A percentile compares a stretch with the other conserved stretches of the same genome.
Evolutionary conservation across 2,888 invertebrate genomes (phyloP).

Genomic region (Theodoxus fluviatilis): DNA sequence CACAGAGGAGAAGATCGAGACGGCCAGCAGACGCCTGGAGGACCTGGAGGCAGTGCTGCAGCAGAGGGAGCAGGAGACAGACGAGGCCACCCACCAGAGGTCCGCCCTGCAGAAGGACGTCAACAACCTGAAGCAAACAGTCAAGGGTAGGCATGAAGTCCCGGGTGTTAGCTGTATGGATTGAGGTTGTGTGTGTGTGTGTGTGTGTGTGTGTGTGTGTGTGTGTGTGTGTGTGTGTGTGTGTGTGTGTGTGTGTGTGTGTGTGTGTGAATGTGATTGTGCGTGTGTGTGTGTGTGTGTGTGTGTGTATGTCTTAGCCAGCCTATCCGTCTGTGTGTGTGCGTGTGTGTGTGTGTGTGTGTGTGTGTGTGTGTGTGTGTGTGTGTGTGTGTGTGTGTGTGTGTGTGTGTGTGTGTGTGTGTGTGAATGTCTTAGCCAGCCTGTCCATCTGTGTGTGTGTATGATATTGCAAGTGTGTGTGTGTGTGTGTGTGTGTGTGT

Average conservation of each 20-base stretch:
- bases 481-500: too few relatives aligned
- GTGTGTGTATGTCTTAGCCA: too few relatives aligned
- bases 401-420: too few relatives aligned
- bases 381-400: too few relatives aligned
- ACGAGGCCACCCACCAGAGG: conserved; percentile 46
- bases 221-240: not conserved
- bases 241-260: not conserved
- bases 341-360: too few relatives aligned
- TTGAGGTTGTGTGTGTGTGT: not conserved
- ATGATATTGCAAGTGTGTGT: too few relatives aligned
- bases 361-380: too few relatives aligned
- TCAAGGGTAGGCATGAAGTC: conserved; percentile 44
- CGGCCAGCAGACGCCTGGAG: conserved; percentile 43
- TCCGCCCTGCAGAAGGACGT: conserved; percentile 47
- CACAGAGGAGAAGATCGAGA: conserved; percentile 54
- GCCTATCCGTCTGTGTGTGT: too few relatives aligned
- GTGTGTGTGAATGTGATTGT: not conserved
- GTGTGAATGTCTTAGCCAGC: too few relatives aligned
- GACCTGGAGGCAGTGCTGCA: conserved; percentile 46
- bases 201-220: not conserved
- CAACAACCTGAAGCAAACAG: conserved; percentile 41
- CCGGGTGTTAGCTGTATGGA: not conserved
- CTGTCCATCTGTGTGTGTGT: too few relatives aligned
- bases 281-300: too few relatives aligned
- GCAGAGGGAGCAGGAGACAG: conserved; percentile 49